Conservation (phyloP, 2,113 vertebrate species). For the Pachypanchax playfairii region DNA sequence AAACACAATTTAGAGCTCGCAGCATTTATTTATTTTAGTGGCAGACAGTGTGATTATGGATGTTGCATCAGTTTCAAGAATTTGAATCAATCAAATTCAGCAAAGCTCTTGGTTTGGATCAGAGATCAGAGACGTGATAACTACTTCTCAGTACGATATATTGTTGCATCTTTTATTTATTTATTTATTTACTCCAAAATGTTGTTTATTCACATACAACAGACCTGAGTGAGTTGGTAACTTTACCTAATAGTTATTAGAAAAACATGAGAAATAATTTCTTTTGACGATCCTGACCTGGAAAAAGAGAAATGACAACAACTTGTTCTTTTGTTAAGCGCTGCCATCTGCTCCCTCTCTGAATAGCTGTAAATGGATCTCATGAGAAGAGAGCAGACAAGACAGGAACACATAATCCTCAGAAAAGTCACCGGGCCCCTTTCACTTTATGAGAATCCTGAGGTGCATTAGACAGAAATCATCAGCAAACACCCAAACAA, state of each 20-base stretch:
- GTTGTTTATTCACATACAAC: not conserved
- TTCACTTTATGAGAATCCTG: slow-evolving; percentile 43
- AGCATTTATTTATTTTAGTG: slow-evolving; percentile 38
- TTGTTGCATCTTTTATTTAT: not conserved
- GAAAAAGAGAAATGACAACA: not conserved
- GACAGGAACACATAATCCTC: slow-evolving; percentile 57
- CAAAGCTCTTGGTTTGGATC: not conserved
- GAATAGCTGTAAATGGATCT: slow-evolving; percentile 26
- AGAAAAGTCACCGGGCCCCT: slow-evolving; percentile 35
- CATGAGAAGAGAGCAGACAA: slow-evolving; percentile 11
- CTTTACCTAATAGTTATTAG: not conserved
- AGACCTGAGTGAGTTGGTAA: not conserved
- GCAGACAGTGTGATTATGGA: slow-evolving; percentile 13
- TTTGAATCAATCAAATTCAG: not conserved
- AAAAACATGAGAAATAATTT: not conserved
- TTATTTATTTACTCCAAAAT: no score
- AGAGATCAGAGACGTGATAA: not conserved
- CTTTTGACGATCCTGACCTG: slow-evolving; percentile 4
- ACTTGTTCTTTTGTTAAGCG: slow-evolving; percentile 2
- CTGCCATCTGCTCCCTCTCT: not conserved
- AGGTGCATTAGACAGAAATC: slow-evolving; percentile 31
- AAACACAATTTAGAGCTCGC: slow-evolving; percentile 63
- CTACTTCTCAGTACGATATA: no score
- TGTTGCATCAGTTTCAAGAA: slow-evolving; percentile 10
- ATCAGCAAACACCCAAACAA: slow-evolving; percentile 38